phyloP scores from a whole-genome alignment of 92 coral and sea anemone genomes.

The Zoanthus solanderi region DNA sequence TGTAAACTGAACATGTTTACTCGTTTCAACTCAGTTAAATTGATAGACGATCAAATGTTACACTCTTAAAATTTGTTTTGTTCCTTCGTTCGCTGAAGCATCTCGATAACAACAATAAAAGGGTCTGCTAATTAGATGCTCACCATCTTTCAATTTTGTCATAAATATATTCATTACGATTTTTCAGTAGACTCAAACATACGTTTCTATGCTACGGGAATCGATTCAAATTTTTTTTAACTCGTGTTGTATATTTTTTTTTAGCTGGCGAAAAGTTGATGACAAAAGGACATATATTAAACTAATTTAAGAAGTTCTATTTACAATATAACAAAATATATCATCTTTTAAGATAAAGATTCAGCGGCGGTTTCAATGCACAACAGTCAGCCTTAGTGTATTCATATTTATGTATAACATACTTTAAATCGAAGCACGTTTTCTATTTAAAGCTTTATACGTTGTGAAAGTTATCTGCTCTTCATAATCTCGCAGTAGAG shows the following conservation, averaged over 20 bases:
- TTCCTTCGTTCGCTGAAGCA: background rate
- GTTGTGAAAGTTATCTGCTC: conserved; percentile 96
- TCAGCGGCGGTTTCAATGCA: conserved; percentile 4
- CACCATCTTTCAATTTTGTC: conserved; percentile 18
- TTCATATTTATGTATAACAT: background rate
- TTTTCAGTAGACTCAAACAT: conserved; percentile 11
- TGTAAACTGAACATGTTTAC: background rate
- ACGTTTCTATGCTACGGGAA: conserved; percentile 31
- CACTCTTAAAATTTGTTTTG: background rate
- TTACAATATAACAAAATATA: conserved; percentile 72
- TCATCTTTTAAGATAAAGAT: conserved; percentile 53
- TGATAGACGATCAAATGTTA: conserved; percentile 4
- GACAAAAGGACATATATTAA: conserved; percentile 29
- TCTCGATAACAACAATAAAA: background rate
- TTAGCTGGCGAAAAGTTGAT: conserved; percentile 4
- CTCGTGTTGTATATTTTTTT: background rate
- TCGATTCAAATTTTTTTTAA: conserved; percentile 17
- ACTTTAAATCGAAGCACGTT: conserved; percentile 89
- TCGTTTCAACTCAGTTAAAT: conserved; percentile 10
- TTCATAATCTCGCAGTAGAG: conserved; percentile 87
- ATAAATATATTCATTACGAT: conserved; percentile 40
- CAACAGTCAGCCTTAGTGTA: background rate
- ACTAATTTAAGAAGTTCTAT: conserved; percentile 49
- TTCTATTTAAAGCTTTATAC: conserved; percentile 76
- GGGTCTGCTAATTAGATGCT: conserved; percentile 33